Evolutionary conservation across 2,888 invertebrate species (phyloP).

Genomic region (Dusona sp.): DNA sequence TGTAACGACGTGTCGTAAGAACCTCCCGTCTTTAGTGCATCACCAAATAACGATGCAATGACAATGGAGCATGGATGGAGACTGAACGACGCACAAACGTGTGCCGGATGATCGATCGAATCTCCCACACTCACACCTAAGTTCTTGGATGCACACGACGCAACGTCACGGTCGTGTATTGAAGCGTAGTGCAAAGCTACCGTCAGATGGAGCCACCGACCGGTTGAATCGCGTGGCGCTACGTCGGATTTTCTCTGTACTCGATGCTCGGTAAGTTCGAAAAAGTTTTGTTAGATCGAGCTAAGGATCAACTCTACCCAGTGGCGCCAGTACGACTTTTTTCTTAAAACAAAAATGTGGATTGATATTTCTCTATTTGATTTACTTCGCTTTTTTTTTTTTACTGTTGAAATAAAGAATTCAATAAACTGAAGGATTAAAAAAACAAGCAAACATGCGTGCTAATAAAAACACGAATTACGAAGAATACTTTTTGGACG

Average conservation of each 20-base stretch:
- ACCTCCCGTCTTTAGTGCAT: constrained; percentile 71
- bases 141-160: neutral
- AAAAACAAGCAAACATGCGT: neutral
- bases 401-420: neutral
- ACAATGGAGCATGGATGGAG: constrained; percentile 46
- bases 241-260: neutral
- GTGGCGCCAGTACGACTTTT: neutral
- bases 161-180: neutral
- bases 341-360: neutral
- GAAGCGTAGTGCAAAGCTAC: neutral
- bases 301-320: neutral
- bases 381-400: neutral
- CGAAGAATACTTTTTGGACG: constrained; percentile 54
- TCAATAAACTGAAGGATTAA: neutral
- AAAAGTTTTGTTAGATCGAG: neutral
- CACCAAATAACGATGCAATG: constrained; percentile 52
- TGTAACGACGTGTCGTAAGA: constrained; percentile 66
- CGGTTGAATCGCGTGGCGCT: neutral
- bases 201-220: neutral
- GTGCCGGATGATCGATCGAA: constrained; percentile 31
- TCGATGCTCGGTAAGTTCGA: neutral
- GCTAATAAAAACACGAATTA: neutral
- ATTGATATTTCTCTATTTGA: neutral
- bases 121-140: neutral
- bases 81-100: constrained; percentile 46